Conservation (phyloP, 2,797 vertebrate species). For the Tamandua tetradactyla region DNA sequence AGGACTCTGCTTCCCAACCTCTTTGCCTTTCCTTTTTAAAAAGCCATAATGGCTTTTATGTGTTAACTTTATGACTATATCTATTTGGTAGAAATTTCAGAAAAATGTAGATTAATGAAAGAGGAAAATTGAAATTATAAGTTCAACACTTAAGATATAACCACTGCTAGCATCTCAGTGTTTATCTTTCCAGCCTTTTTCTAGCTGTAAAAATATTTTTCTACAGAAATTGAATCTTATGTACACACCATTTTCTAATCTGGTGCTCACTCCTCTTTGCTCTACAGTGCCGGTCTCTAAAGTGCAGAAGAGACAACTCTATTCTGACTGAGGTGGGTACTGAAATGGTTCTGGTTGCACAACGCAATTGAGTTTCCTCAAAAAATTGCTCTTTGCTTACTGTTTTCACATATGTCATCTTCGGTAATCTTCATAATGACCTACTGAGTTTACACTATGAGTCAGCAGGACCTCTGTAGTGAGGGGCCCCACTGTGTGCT, state of each 20-base stretch:
- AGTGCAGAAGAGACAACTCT: neutral
- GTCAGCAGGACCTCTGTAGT: neutral
- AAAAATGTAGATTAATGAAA: neutral
- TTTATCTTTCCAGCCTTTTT: neutral
- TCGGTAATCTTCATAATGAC: neutral
- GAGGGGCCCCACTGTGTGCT: neutral
- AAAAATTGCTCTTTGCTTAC: neutral
- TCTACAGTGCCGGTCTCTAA: neutral
- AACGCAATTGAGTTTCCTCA: neutral
- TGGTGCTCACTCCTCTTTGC: neutral
- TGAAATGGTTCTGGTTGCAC: neutral
- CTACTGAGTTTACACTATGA: neutral
- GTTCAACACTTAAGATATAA: neutral
- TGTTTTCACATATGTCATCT: neutral
- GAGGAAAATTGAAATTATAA: neutral
- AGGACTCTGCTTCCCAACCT: neutral
- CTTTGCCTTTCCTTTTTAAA: neutral
- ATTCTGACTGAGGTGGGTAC: neutral
- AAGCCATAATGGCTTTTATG: neutral
- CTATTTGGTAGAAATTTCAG: constrained; percentile 17
- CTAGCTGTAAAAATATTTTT: neutral
- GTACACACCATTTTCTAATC: neutral
- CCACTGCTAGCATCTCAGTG: neutral
- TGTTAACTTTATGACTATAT: neutral
- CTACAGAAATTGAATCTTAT: neutral